Conservation (phyloP, 2,888 invertebrate genomes). For the Melieria picta region DNA sequence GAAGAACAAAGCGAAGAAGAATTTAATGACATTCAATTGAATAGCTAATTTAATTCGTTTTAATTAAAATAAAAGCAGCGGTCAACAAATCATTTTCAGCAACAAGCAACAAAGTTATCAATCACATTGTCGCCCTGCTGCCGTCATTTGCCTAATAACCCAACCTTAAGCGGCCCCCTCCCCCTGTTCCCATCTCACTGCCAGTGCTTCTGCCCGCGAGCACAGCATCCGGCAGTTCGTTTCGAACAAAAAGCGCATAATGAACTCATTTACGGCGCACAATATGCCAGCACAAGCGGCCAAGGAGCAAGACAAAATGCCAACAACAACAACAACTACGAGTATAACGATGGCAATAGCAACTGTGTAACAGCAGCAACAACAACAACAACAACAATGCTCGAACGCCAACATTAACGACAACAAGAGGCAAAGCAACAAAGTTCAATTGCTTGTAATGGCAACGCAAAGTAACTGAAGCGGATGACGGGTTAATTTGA, state of each 20-base stretch:
- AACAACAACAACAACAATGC: conserved; percentile 34
- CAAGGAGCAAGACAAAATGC: conserved; percentile 9
- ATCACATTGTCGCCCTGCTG: no score
- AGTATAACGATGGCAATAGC: conserved; percentile 5
- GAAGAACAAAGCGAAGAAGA: no score
- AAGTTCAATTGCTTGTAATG: conserved; percentile 62
- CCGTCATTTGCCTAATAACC: no score
- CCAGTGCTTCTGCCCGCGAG: no score
- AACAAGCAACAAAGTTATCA: no score
- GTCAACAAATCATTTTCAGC: no score
- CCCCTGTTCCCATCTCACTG: no score
- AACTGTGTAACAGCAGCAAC: conserved; percentile 28
- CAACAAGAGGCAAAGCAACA: conserved; percentile 32
- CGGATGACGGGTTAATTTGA: conserved; percentile 30
- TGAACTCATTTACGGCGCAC: conserved; percentile 56
- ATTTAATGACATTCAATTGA: no score
- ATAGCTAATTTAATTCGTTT: not conserved
- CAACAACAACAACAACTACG: conserved; percentile 13
- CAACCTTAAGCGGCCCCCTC: no score
- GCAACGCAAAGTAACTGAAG: conserved; percentile 25
- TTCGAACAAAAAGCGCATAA: conserved; percentile 41
- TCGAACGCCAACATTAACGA: conserved; percentile 31
- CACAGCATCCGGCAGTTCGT: no score
- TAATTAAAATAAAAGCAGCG: not conserved
- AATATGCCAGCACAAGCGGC: conserved; percentile 36